Base-by-base conservation (phyloP, 2,113 vertebrate genomes). In the Phylloscopus trochilus region DNA sequence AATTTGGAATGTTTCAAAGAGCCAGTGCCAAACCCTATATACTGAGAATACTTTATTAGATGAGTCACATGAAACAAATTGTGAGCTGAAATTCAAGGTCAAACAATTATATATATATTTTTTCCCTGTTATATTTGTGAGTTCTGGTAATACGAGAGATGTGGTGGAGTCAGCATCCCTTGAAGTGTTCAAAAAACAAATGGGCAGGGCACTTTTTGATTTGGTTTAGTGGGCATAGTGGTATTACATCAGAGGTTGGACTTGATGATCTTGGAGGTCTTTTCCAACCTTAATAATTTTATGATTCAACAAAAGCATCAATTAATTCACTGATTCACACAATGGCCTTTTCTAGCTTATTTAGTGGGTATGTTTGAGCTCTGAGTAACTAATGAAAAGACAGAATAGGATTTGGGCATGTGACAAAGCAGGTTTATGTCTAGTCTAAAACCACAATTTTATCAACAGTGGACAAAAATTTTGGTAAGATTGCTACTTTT, bases 241-340 rank as follows among this genome's bases (percentile, higher is more conserved):
- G 4, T 69, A 27, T 37, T 55, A 49, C 1, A 2, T 47, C 41
- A 83, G 35, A 76, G 21, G 20, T 22, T 47, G 30, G 11, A 55
- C 26, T 31, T 60, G 17, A 53, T 46, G 60, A 41, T 35, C 14
- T 41, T 55, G 14, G 11, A 21, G 7, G 11, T 26, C 28, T 59
- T 82, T 69, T 76, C 26, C 41, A 47, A 31, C 17, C 20, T 47
- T 55, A 41, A 27, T 41, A 9, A 31, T 22, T 39, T 66, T 41
- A 7, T 21, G 14, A 19, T 62, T 76, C 26, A 35, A 15, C 0
- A 1, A 27, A 46, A 51, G 7, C 37, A 39, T 4, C 3, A n/a
- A 0, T 33, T 47, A 47, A 28, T 87, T n/a, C 10, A 47, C 11
- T 58, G 41, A 60, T 39, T 73, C 35, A 86, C 35, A 62, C 3